Evolutionary conservation across 2,888 invertebrate species (phyloP).

Genomic region (Drosophila austrosaltans): DNA sequence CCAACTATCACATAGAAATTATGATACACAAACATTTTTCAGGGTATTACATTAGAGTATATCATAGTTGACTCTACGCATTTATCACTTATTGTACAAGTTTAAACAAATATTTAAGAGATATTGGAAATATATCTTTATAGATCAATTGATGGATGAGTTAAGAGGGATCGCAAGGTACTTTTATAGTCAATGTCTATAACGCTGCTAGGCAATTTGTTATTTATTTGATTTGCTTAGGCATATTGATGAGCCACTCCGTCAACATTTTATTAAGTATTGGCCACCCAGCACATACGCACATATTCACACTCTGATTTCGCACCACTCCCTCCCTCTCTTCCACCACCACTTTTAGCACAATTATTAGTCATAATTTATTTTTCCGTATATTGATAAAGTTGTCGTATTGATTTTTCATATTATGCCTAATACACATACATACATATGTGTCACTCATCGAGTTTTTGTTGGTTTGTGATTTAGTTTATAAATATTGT

Average conservation of each 20-base stretch:
- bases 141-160: neutral
- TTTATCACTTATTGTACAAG: neutral
- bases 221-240: slow-evolving; percentile 33
- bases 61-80: neutral
- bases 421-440: slow-evolving; percentile 47
- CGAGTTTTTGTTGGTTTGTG: slow-evolving; percentile 49
- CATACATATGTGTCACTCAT: slow-evolving; percentile 61
- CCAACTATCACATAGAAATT: no score
- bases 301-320: slow-evolving; percentile 1
- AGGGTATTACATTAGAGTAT: neutral
- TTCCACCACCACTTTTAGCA: slow-evolving; percentile 66
- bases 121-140: neutral
- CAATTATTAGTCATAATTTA: slow-evolving; percentile 78
- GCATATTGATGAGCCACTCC: slow-evolving; percentile 23
- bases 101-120: neutral
- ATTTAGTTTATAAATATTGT: slow-evolving; percentile 70
- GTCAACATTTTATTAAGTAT: slow-evolving; percentile 64
- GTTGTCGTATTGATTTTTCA: slow-evolving; percentile 69
- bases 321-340: neutral
- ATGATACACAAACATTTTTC: no score
- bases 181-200: neutral
- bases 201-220: neutral
- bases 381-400: slow-evolving; percentile 62
- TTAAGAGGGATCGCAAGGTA: neutral
- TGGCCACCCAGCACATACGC: slow-evolving; percentile 40